phyloP scores from a whole-genome alignment of 1,140 invertebrate species.

The Bombus polaris region DNA sequence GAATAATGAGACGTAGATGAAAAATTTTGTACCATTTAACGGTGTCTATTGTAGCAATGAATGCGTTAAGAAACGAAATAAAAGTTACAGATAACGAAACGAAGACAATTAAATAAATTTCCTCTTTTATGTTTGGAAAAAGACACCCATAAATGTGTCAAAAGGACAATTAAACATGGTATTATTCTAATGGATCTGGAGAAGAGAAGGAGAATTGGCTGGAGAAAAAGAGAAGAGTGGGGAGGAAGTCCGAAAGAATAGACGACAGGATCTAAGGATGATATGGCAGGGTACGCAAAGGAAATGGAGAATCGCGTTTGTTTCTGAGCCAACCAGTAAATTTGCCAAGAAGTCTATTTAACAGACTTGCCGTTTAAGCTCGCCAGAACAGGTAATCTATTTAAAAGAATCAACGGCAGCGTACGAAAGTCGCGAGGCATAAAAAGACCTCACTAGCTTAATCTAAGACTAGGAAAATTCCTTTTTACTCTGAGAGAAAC shows the following conservation, averaged over 20 bases:
- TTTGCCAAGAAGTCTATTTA: background rate
- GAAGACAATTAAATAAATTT: background rate
- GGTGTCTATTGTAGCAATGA: no score
- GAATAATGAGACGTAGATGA: no score
- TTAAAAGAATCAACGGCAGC: background rate
- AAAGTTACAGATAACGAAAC: background rate
- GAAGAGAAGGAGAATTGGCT: background rate
- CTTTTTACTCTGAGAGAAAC: no score
- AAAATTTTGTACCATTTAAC: no score
- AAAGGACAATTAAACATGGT: background rate
- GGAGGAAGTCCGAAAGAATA: background rate
- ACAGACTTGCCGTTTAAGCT: background rate
- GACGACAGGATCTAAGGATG: conserved; percentile 1
- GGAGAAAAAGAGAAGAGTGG: background rate
- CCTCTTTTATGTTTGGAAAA: background rate
- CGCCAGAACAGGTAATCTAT: background rate
- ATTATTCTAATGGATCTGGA: background rate
- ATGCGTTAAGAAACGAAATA: background rate
- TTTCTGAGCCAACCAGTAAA: background rate
- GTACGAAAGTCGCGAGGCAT: background rate
- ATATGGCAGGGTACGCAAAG: background rate
- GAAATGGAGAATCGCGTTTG: conserved; percentile 10
- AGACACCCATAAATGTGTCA: background rate
- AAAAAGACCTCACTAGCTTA: background rate
- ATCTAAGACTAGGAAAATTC: background rate